Evolutionary conservation across 1,140 invertebrate species (phyloP).

Genomic region (Aphis craccivora): DNA sequence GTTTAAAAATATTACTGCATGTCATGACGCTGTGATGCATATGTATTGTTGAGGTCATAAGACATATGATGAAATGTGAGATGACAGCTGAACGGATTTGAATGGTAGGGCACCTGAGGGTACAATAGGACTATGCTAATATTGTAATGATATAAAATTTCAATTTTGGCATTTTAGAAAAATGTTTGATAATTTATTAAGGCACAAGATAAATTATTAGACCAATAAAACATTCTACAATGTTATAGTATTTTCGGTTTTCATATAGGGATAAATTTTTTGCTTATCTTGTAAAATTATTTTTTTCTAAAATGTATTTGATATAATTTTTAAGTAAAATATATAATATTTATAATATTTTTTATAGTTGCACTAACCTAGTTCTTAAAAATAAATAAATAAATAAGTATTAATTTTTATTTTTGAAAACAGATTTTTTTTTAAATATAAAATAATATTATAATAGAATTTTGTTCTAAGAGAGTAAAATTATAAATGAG

Average conservation of each 20-base stretch:
- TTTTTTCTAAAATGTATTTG: not conserved
- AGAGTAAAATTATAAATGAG: not conserved
- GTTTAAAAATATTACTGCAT: not conserved
- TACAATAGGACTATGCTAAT: not conserved
- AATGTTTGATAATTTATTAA: conserved; percentile 13
- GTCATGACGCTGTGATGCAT: not conserved
- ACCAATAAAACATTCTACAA: not conserved
- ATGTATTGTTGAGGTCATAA: not conserved
- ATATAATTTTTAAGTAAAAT: not conserved
- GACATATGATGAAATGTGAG: not conserved
- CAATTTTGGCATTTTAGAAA: conserved; percentile 27
- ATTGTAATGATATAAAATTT: not conserved
- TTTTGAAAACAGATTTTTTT: not conserved
- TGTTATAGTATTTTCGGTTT: not conserved
- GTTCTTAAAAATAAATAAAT: not conserved
- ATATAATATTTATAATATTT: not conserved
- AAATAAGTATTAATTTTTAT: not conserved
- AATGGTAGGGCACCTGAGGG: not conserved
- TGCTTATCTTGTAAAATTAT: not conserved
- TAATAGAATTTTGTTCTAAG: not conserved
- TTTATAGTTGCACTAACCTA: not conserved
- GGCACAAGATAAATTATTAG: not conserved
- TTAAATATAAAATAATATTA: no score
- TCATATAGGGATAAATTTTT: not conserved
- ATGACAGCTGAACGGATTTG: not conserved